Evolutionary conservation across 2,888 invertebrate genomes (phyloP), one percentile per base, ranked within the genome.

Genomic region (Dendrolimus pini): DNA sequence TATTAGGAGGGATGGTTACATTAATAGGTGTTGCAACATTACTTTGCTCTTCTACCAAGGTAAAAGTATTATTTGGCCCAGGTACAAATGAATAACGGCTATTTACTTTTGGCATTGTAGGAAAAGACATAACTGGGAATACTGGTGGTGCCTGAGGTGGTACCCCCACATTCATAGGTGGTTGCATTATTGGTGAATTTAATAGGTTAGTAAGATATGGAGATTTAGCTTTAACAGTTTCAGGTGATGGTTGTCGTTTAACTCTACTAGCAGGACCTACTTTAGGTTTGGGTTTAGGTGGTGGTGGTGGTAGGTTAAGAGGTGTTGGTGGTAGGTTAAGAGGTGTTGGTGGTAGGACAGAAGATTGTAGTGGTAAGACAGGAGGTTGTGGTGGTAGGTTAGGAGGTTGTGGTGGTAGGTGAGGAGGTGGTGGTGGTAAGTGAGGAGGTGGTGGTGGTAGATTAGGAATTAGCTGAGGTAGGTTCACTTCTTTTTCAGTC

Each of bases 221-320:
- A 12, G 59, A 41, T 57, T 65, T 62, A n/a, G 58, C 47, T 56
- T 59, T 42, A 56, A 61, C 62, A 10, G 67, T 58, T n/a, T 18
- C 54, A 41, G 12, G 62, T 13, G 60, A 55, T 10, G 64, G 54
- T 58, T 66, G 63, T 52, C 62, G 69, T 65, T 75, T 85, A 0
- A 80, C 72, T 70, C 75, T 86, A 62, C 89, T 89, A 9, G 90
- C 90, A 56, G 90, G 90, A 7, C 90, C 89, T 59, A 78, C 75
- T 78, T 66, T 86, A 12, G 80, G 82, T 66, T 82, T 88, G 0
- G 70, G 60, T 62, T 61, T 63, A 7, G 54, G 14, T 61, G 61
- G 52, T 52, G 61, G 52, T 52, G 12, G 41, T 30, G 9, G 47
- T 12, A 41, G n/a, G 53, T 30, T 30, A 30, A 3, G 30, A 30